Evolutionary conservation across 2,113 vertebrate species (phyloP), one percentile per base, ranked within the genome.

Genomic region (Platichthys flesus): DNA sequence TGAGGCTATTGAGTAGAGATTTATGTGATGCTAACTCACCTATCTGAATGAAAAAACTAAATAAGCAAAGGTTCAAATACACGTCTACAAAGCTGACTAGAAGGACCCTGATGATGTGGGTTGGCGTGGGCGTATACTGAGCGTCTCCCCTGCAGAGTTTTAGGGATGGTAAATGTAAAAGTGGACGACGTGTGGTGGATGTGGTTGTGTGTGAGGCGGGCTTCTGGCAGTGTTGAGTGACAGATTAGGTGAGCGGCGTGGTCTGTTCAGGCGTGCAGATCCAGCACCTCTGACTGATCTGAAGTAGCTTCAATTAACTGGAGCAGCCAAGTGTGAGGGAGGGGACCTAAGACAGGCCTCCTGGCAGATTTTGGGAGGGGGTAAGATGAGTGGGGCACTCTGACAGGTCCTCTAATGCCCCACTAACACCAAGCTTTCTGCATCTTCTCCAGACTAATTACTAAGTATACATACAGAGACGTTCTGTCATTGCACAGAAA

Each of bases 221-320:
- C 70, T 60, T 55, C 62, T 62, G 57, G 67, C 24, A 24, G 68
- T 0, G 6, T 67, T 86, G 82, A 88, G 51, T 82, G 89, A 84
- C 85, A 83, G 86, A 71, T 88, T 85, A 88, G 88, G 87, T 88
- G 87, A 90, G 84, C 59, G 5, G 23, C 1, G 18, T 67, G 78
- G 28, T 78, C 76, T 56, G 67, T 31, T 87, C 84, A 77, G 67
- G 81, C 79, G 58, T 82, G 70, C 76, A 80, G 61, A 89, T 74
- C 65, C 77, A 60, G 79, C 79, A 84, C 73, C 74, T 86, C 69
- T 81, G 76, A 79, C 83, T 89, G 89, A 91, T 90, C 65, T 88
- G 82, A 82, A 85, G 86, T 86, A 86, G 82, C 85, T 89, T 91
- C 85, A 91, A 91, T 93, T 92, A 92, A 88, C 80, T 85, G 72